These are phyloP conservation scores for Rhombomys opimus DNA, from an alignment of 2,113 vertebrate species.

Conservation along the genomic window DNA sequence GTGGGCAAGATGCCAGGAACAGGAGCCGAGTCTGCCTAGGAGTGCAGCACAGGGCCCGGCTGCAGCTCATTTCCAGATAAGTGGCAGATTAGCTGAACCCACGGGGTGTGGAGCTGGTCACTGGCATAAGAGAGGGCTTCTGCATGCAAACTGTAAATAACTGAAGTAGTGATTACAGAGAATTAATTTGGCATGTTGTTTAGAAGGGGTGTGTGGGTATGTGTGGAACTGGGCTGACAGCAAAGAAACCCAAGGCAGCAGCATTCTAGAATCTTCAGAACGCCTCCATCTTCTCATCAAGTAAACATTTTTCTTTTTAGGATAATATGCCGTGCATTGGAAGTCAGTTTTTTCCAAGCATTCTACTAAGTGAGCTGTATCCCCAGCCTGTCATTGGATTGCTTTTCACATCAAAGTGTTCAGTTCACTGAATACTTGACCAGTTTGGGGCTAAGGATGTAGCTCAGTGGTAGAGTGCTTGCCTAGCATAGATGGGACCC, in stretches of 20 bases:
- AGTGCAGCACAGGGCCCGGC: neutral
- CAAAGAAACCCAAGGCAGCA: neutral
- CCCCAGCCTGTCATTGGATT: neutral
- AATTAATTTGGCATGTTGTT: neutral
- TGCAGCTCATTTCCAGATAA: neutral
- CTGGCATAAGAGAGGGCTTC: neutral
- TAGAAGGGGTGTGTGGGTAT: neutral
- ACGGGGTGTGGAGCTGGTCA: neutral
- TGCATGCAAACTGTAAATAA: neutral
- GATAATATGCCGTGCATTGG: neutral
- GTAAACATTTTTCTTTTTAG: slow-evolving; percentile 29
- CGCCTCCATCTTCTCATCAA: neutral
- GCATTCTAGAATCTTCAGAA: neutral
- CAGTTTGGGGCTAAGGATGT: neutral
- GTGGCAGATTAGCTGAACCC: neutral
- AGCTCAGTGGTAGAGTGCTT: neutral
- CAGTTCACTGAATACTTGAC: neutral
- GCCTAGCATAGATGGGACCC: neutral
- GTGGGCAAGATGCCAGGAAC: neutral
- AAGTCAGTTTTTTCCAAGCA: neutral
- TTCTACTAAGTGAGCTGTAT: neutral
- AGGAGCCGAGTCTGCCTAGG: neutral
- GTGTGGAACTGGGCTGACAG: neutral
- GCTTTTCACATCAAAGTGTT: neutral
- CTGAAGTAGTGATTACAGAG: neutral